phyloP scores from a whole-genome alignment of 2,113 vertebrate species.

The Psettodes erumei region DNA sequence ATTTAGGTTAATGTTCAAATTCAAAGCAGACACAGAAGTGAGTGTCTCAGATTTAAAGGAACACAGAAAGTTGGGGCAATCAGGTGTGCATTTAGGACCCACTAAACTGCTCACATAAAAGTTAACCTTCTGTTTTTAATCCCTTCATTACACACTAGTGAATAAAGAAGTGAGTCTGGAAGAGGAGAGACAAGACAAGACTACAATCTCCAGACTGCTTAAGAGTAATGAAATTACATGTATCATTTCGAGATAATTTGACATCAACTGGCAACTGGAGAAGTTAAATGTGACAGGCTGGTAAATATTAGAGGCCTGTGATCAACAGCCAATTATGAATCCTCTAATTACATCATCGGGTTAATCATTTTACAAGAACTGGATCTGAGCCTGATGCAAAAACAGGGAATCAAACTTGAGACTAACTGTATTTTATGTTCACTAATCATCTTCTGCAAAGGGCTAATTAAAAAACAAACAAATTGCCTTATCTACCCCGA shows the following conservation, averaged over 20 bases:
- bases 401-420: constrained; percentile 29
- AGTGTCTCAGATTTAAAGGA: constrained; percentile 10
- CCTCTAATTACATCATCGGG: constrained; percentile 45
- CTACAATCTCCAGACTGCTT: constrained; percentile 9
- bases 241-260: constrained; percentile 47
- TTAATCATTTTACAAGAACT: constrained; percentile 43
- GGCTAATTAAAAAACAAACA: neutral
- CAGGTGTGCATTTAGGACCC: neutral
- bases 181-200: neutral
- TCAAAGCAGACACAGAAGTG: constrained; percentile 14
- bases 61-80: constrained; percentile 11
- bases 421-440: neutral
- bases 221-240: constrained; percentile 38
- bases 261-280: constrained; percentile 46
- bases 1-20: constrained; percentile 40
- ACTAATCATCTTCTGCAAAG: constrained; percentile 1
- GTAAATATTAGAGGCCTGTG: constrained; percentile 26
- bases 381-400: constrained; percentile 34
- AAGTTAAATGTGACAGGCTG: constrained; percentile 33
- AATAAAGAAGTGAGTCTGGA: neutral
- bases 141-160: neutral
- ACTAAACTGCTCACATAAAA: neutral
- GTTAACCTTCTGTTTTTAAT: neutral
- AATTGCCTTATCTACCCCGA: neutral
- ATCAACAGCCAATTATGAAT: constrained; percentile 46